phyloP scores from a whole-genome alignment of 2,797 vertebrate species.

The Sebastes trivittatus region DNA sequence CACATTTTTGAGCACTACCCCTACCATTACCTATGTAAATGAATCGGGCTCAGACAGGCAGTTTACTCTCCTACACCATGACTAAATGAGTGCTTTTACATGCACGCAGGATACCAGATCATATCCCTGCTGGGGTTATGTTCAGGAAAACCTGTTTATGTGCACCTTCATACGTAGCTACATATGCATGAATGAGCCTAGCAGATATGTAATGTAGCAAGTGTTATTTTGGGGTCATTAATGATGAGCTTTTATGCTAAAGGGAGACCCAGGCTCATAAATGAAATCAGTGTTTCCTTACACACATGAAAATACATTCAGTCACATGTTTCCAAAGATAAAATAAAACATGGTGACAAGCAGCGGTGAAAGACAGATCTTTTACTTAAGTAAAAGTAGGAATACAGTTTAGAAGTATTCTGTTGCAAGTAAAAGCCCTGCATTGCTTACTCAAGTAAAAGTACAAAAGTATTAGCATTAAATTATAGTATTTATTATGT shows the following conservation, averaged over 20 bases:
- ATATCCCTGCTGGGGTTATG: slow-evolving; percentile 12
- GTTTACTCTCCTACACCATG: slow-evolving; percentile 53
- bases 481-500: background rate
- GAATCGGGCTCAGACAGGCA: slow-evolving; percentile 65
- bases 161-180: background rate
- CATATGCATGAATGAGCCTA: background rate
- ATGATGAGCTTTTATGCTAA: background rate
- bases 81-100: slow-evolving; percentile 62
- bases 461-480: background rate
- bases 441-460: background rate
- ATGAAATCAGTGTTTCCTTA: background rate
- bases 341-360: background rate
- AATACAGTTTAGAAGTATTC: background rate
- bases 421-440: too few relatives aligned
- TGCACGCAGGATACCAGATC: slow-evolving; percentile 22
- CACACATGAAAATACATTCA: background rate
- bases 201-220: background rate
- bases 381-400: background rate
- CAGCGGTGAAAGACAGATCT: background rate
- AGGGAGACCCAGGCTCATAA: background rate
- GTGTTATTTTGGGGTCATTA: background rate
- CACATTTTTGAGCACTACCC: slow-evolving; percentile 73
- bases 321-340: background rate
- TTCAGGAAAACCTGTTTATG: slow-evolving; percentile 8
- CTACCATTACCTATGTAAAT: slow-evolving; percentile 82